A percentile compares a stretch with the other conserved stretches of the same genome.
These are phyloP conservation scores for Aspiorhynchus laticeps DNA, from an alignment of 2,113 vertebrate genomes.

Conservation along the genomic window DNA sequence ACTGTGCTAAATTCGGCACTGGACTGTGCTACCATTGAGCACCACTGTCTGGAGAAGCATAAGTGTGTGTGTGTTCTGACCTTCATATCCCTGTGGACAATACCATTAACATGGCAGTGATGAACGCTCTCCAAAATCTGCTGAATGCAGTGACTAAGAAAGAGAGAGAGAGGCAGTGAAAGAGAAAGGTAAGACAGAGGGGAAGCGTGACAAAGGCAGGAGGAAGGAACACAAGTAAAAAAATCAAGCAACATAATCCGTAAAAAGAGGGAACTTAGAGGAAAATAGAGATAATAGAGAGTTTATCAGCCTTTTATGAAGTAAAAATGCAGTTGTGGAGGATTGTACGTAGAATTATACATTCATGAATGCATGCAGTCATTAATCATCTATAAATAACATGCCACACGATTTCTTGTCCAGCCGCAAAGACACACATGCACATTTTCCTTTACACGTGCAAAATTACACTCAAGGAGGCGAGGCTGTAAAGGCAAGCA, in stretches of 20 bases:
- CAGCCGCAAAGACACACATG: neutral
- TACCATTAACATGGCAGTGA: slow-evolving; percentile 82
- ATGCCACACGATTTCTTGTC: neutral
- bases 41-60: slow-evolving; percentile 25
- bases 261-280: slow-evolving; percentile 14
- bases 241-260: neutral
- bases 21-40: slow-evolving; percentile 10
- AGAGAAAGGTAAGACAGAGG: slow-evolving; percentile 34
- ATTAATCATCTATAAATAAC: slow-evolving; percentile 48
- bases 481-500: slow-evolving; percentile 30
- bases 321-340: neutral
- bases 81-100: slow-evolving; percentile 83
- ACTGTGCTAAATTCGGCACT: slow-evolving; percentile 45
- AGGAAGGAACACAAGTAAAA: neutral
- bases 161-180: slow-evolving; percentile 40
- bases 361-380: neutral
- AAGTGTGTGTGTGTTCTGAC: slow-evolving; percentile 62
- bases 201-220: neutral
- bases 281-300: neutral
- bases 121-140: slow-evolving; percentile 83
- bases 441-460: slow-evolving; percentile 37
- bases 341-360: neutral
- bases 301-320: neutral
- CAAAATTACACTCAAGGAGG: slow-evolving; percentile 21
- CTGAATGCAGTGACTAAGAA: slow-evolving; percentile 81